Base-by-base conservation (phyloP, 2,888 invertebrate species). In the Harpalus rubripes region DNA sequence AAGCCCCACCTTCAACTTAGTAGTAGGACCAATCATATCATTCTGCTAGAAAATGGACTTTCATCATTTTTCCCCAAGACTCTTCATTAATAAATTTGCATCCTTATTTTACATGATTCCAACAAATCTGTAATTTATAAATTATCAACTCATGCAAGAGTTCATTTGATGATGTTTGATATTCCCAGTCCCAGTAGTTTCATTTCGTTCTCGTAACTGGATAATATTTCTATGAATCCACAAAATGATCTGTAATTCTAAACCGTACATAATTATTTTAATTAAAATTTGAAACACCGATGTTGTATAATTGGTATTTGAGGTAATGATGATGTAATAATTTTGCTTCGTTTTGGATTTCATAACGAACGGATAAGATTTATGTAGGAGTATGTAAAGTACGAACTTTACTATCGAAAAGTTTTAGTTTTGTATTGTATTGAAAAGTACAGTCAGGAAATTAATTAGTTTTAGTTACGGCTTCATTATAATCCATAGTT, bases 251-350 rank as follows among this genome's bases (percentile, higher is more conserved):
- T 52, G 74, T 44, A 76, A 76, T 41, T 41, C 41, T 15, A 52
- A 22, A 76, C 74, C 44, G 8, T 15, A 7, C 74, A 56, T 76
- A 52, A 76, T 76, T 76, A 76, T 52, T 76, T 76, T 76, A 76
- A 76, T 76, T 76, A 76, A 76, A 15, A 44, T 52, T 44, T 76
- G 41, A 52, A 76, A 44, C 22, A 22, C 52, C 63, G 26, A 3
- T 1, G 22, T 63, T 16, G 15, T n/a, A 26, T 63, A 63, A 63
- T 63, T 63, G 63, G 63, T 12, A 26, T 63, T 63, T 63, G 6
- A 15, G 1, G 18, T 76, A 41, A 76, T 56, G 74, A 76, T 32
- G 32, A 32, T 22, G 44, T 56, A 41, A 7, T 39, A 63, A 63
- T 10, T 63, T 18, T 63, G 63, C 8, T 63, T 26, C 26, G 26